These are phyloP conservation scores for Hippasteria phrygiana DNA, from an alignment of 53 echinoderm and acorn worm species.

Conservation along the genomic window DNA sequence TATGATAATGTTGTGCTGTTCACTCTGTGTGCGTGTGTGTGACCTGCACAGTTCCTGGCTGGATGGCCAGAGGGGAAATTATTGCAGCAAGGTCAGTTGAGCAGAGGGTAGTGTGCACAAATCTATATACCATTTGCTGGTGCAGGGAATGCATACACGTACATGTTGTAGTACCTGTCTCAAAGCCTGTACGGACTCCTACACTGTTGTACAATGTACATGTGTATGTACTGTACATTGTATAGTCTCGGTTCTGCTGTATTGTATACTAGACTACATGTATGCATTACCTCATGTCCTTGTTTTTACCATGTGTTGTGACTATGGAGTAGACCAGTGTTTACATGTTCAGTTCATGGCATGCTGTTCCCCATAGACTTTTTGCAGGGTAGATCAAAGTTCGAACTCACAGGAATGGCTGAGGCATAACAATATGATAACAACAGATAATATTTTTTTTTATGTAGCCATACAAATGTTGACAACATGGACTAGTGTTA, in stretches of 20 bases:
- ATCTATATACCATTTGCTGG: no score
- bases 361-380: not conserved
- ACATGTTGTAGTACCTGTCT: not conserved
- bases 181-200: not conserved
- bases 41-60: constrained; percentile 35
- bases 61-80: constrained; percentile 22
- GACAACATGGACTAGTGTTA: no score
- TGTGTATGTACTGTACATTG: not conserved
- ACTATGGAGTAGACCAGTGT: not conserved
- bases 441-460: no score
- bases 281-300: no score
- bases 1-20: constrained; percentile 5
- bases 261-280: no score
- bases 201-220: constrained; percentile 15
- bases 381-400: not conserved
- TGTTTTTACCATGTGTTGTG: not conserved
- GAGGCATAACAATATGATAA: not conserved
- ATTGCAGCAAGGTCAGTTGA: constrained; percentile 16
- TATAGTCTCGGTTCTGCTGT: no score
- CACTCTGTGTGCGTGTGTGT: not conserved
- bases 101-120: not conserved
- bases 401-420: not conserved
- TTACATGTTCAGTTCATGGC: not conserved
- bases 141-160: not conserved
- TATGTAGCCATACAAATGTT: no score